Percentiles rank a stretch among this genome's conserved stretches.
Conservation (phyloP, 2,888 invertebrate genomes). For the Liposcelis brunnea region DNA sequence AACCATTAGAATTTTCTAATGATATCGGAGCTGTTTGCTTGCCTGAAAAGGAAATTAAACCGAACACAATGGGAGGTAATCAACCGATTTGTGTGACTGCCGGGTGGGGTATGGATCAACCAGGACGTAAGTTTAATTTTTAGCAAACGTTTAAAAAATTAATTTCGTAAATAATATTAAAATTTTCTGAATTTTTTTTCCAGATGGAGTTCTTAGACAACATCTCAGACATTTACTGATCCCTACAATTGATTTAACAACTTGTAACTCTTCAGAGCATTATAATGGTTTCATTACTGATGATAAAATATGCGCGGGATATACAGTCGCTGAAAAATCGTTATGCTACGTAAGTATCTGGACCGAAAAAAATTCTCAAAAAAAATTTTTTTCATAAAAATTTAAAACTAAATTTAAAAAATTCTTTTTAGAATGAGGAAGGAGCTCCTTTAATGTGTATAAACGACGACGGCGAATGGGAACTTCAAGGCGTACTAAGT, state of each 20-base stretch:
- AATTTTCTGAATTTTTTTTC: constrained; percentile 16
- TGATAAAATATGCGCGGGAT: constrained; percentile 41
- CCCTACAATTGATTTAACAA: constrained; percentile 32
- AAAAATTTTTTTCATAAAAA: background rate
- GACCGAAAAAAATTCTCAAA: background rate
- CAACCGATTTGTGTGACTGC: constrained; percentile 37
- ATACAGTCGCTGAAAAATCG: constrained; percentile 34
- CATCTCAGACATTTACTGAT: constrained; percentile 35
- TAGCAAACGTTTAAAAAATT: background rate
- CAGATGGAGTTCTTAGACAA: constrained; percentile 30
- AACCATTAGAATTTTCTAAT: constrained; percentile 32
- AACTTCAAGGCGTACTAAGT: constrained; percentile 40
- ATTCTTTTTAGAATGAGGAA: constrained; percentile 39
- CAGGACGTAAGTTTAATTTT: constrained; percentile 25
- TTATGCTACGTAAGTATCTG: constrained; percentile 38
- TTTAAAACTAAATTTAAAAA: background rate
- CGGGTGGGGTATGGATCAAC: constrained; percentile 37
- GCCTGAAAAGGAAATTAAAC: constrained; percentile 28
- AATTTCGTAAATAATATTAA: background rate
- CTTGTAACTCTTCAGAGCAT: constrained; percentile 43
- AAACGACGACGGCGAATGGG: constrained; percentile 35
- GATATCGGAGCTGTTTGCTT: constrained; percentile 40
- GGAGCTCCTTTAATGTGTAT: constrained; percentile 48
- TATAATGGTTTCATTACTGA: constrained; percentile 38
- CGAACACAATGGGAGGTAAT: constrained; percentile 12